Base-by-base conservation (phyloP, 2,888 invertebrate genomes). In the Gastracanthus pulcherrimus region DNA sequence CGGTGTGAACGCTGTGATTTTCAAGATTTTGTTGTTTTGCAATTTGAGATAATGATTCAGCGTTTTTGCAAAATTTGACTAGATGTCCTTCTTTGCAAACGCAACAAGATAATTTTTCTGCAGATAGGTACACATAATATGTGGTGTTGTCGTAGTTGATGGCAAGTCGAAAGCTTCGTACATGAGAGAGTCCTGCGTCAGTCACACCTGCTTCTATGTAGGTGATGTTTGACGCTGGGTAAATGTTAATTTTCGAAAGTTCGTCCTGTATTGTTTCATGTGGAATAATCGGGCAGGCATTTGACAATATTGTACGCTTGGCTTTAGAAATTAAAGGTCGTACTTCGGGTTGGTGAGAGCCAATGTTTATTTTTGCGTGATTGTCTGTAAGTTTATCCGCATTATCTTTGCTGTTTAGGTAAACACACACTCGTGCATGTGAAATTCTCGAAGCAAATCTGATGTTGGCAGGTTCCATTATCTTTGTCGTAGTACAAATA, bases 81-180 rank as follows among this genome's bases (percentile, higher is more conserved):
- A 69, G 16, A 41, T 69, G 69, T 5, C 45, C 69, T 23, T 69
- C 69, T 4, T 69, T 69, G 26, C 36, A 69, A 9, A 26, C 9
- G 29, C 5, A 60, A 16, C 60, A 60, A 16, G 31, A 1, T 1
- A 60, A 0, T 45, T 69, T 69, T 9, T 45, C 69, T 0, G 16
- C 7, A 11, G 69, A 69, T 6, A 69, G 41, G 45, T 69, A 69
- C 1, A 38, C 29, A 3, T 26, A 23, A 19, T 38, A 69, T 26
- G 9, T 38, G 3, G 45, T 41, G 26, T 69, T 29, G 2, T 69
- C n/a, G 0, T 41, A 45, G 16, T 38, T 9, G 45, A 69, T 69
- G 19, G 23, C n/a, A 26, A 69, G 13, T 72, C 71, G 26, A 38
- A 60, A 70, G 48, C 60, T 45, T 23, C 23, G 48, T 9, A 78